These are phyloP conservation scores for Nemurella pictetii DNA, from an alignment of 2,888 invertebrate genomes.

Conservation along the genomic window DNA sequence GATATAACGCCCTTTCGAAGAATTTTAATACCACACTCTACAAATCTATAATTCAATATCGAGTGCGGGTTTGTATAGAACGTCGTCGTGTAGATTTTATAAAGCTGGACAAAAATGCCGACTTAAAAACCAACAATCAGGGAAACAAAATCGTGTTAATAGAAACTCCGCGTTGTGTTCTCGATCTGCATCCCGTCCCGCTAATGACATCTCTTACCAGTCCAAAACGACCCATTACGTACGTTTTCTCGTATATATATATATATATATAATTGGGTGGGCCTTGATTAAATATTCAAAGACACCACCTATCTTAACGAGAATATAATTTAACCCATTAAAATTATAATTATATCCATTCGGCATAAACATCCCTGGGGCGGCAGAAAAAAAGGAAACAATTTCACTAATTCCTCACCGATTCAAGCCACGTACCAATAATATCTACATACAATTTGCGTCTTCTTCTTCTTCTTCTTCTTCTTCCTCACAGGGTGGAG, in stretches of 20 bases:
- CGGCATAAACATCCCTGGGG: constrained; percentile 1
- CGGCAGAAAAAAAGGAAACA: not conserved
- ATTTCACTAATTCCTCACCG: constrained; percentile 25
- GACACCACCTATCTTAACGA: constrained; percentile 25
- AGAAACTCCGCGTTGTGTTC: not conserved
- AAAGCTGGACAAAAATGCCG: not conserved
- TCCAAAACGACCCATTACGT: not conserved
- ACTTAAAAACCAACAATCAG: not conserved
- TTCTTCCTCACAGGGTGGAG: not conserved
- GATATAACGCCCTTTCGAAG: not conserved
- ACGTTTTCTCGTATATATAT: not conserved
- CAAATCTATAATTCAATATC: not conserved
- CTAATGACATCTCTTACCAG: not conserved
- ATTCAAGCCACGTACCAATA: constrained; percentile 25
- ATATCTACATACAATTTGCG: not conserved
- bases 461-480: too few species aligned
- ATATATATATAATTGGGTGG: constrained; percentile 16
- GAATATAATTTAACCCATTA: constrained; percentile 30
- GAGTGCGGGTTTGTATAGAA: not conserved
- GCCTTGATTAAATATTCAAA: constrained; percentile 24
- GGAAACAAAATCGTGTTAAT: not conserved
- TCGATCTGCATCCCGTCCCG: not conserved
- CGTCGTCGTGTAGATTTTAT: not conserved
- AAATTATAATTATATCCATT: constrained; percentile 29
- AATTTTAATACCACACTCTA: not conserved